Conservation (phyloP, 2,113 vertebrate species). For the Myotis davidii region DNA sequence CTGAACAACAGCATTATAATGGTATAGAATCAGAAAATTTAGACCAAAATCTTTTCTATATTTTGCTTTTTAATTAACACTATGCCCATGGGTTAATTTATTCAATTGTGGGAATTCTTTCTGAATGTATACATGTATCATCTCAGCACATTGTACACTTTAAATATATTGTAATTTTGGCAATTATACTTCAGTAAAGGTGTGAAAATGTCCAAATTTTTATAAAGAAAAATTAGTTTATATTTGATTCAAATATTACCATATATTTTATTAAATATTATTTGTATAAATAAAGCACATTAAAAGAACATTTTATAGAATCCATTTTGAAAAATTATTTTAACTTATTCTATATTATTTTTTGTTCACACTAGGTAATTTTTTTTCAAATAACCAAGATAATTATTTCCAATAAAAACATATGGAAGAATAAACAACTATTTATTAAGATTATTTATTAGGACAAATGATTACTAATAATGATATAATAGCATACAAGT, state of each 20-base stretch:
- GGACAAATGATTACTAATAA: neutral
- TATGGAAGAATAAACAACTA: constrained; percentile 12
- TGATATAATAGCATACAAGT: neutral
- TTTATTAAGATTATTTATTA: neutral
- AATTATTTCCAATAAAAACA: neutral
- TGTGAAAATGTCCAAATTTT: neutral
- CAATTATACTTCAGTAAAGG: neutral
- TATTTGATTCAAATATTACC: neutral
- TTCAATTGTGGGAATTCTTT: neutral
- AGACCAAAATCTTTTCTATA: neutral
- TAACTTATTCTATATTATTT: neutral
- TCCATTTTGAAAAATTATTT: neutral
- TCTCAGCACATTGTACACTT: neutral
- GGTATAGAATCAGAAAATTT: neutral
- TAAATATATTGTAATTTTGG: neutral
- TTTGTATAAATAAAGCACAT: neutral
- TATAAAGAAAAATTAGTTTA: neutral
- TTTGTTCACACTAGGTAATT: neutral
- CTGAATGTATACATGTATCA: neutral
- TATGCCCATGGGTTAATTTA: neutral
- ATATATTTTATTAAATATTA: neutral
- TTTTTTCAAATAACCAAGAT: neutral
- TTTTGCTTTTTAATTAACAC: neutral
- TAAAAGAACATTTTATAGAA: neutral
- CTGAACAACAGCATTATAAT: neutral